Evolutionary conservation across 2,888 invertebrate genomes (phyloP).

Genomic region (Rotaria macrura): DNA sequence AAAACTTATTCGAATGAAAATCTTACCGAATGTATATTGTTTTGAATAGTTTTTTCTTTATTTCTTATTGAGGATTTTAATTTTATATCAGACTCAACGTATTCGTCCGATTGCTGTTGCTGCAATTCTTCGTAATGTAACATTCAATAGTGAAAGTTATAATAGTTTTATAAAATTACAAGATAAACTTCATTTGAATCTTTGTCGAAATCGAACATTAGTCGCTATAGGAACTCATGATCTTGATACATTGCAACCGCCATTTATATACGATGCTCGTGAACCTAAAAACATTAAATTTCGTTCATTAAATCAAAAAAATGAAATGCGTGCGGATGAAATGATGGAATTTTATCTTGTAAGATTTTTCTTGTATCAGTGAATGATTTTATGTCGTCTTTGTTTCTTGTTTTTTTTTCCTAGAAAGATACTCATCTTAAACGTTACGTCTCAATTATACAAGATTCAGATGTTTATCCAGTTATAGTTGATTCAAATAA

Average conservation of each 20-base stretch:
- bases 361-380: conserved; percentile 36
- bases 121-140: conserved; percentile 73
- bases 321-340: conserved; percentile 69
- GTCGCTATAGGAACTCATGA: conserved; percentile 97
- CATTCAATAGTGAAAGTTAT: conserved; percentile 54
- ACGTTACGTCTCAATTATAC: conserved; percentile 83
- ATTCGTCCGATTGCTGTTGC: conserved; percentile 67
- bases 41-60: no score
- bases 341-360: conserved; percentile 79
- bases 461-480: conserved; percentile 82
- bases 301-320: conserved; percentile 75
- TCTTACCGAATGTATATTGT: conserved; percentile 23
- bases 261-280: conserved; percentile 81
- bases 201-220: conserved; percentile 75
- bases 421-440: conserved; percentile 82
- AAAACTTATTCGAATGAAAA: conserved; percentile 24
- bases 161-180: conserved; percentile 66
- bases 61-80: no score
- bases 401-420: conserved; percentile 36
- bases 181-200: conserved; percentile 95
- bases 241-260: conserved; percentile 72
- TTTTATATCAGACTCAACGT: conserved; percentile 30
- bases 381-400: no score
- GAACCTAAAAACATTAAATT: conserved; percentile 75
- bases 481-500: conserved; percentile 82